Evolutionary conservation across 2,888 invertebrate genomes (phyloP).

Genomic region (Lycia hirtaria): DNA sequence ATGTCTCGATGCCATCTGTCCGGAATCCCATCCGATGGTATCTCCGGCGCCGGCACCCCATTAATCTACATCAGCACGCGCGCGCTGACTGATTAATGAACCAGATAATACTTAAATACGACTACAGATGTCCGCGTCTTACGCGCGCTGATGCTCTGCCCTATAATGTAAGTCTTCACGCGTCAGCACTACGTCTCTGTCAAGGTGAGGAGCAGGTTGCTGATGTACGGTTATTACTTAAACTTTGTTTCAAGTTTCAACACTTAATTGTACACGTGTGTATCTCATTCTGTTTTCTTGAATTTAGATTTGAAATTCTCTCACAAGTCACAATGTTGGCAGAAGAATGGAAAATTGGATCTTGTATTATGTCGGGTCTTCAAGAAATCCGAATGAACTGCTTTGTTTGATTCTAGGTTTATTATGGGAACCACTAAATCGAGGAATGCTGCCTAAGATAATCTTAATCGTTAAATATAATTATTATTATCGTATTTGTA

Average conservation of each 20-base stretch:
- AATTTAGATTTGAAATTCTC: neutral
- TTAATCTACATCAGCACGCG: conserved; percentile 84
- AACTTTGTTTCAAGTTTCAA: neutral
- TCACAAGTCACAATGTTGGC: too few relatives aligned
- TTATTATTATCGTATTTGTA: too few relatives aligned
- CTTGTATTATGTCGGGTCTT: too few relatives aligned
- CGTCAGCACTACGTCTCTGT: conserved; percentile 14
- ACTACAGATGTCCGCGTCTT: conserved; percentile 74
- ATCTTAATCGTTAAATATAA: too few relatives aligned
- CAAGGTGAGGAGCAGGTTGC: conserved; percentile 3
- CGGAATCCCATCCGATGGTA: conserved; percentile 72
- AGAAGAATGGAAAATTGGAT: too few relatives aligned
- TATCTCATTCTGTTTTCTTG: neutral
- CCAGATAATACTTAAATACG: conserved; percentile 81
- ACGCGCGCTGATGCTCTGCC: conserved; percentile 18
- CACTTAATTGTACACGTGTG: neutral
- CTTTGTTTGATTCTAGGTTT: too few relatives aligned
- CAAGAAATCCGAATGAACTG: too few relatives aligned
- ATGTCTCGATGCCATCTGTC: conserved; percentile 69
- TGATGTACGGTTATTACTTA: neutral
- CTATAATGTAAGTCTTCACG: conserved; percentile 21
- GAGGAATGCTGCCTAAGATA: too few relatives aligned
- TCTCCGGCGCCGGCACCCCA: conserved; percentile 76
- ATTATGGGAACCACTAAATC: too few relatives aligned
- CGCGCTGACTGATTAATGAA: conserved; percentile 80